phyloP scores from a whole-genome alignment of 2,888 invertebrate species.

The Rhagophthalmus giganteus region DNA sequence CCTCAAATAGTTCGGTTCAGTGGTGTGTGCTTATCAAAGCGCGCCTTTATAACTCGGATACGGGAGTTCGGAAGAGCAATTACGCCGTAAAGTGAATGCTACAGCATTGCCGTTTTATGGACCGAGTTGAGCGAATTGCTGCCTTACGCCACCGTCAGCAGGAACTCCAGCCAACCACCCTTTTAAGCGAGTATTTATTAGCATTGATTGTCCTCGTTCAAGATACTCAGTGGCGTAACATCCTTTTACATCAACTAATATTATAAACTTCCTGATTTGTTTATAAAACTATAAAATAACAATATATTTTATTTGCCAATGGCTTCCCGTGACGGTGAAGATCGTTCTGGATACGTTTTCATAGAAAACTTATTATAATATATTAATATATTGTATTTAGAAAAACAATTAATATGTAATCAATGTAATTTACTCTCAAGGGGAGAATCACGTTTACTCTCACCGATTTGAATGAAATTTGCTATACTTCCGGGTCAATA shows the following conservation, averaged over 20 bases:
- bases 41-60: conserved; percentile 46
- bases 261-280: neutral
- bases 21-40: conserved; percentile 32
- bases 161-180: conserved; percentile 36
- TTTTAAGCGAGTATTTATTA: conserved; percentile 44
- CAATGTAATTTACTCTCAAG: too few species aligned
- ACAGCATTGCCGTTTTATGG: conserved; percentile 40
- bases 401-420: too few species aligned
- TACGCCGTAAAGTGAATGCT: conserved; percentile 41
- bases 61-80: conserved; percentile 48
- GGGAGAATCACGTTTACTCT: too few species aligned
- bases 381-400: too few species aligned
- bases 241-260: neutral
- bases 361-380: too few species aligned
- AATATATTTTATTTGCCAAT: neutral
- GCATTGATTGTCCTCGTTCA: conserved; percentile 37
- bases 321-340: too few species aligned
- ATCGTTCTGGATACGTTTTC: too few species aligned
- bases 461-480: too few species aligned
- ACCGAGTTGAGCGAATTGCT: conserved; percentile 37
- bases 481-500: too few species aligned
- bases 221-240: conserved; percentile 22
- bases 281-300: too few species aligned
- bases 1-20: conserved; percentile 31
- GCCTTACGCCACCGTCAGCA: conserved; percentile 31